Evolutionary conservation across 2,888 invertebrate species (phyloP), one percentile per base, ranked within the genome.

Genomic region (Carpatolechia fugitivella): DNA sequence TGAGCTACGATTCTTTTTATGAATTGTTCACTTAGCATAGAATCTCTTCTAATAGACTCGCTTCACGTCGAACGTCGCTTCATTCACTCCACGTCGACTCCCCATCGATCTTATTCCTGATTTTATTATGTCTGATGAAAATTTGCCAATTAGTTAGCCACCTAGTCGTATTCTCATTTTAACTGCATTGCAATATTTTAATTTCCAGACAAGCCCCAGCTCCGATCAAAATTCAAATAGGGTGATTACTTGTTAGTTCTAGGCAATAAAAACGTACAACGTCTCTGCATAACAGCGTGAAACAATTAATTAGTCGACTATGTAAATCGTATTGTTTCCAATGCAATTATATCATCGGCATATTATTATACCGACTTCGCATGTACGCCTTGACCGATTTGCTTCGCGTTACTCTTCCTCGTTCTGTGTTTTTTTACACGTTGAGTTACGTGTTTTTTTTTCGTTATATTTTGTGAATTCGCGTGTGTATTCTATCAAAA

Each of bases 321-420:
- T 35, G 49, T 30, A 51, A 51, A 51, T 31, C 24, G 40, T 16
- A 54, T 48, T 54, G 54, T 54, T 54, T 49, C 29, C 49, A n/a
- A 35, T 18, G 16, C 44, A 44, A 44, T 50, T 55, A 55, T 55
- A 44, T 55, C 49, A 55, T 44, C 44, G 55, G 20, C 7, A 18
- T 18, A 16, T 3, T 24, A 24, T 24, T 24, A 4, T 3, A 24
- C 24, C 6, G 24, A 24, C 24, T 24, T 24, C 24, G 24, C 24
- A 24, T 31, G 7, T 14, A 14, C 31, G 18, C 56, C 61, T 58
- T 61, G 60, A 60, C 60, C 61, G 52, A 56, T 48, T 56, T 50
- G 30, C 8, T 30, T 11, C 41, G 38, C 41, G 30, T 31, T 50
- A 20, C 8, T 51, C 56, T 57, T 57, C 57, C 57, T 54, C 47